Evolutionary conservation across 2,113 vertebrate genomes (phyloP).

Genomic region (Ptyas mucosa): DNA sequence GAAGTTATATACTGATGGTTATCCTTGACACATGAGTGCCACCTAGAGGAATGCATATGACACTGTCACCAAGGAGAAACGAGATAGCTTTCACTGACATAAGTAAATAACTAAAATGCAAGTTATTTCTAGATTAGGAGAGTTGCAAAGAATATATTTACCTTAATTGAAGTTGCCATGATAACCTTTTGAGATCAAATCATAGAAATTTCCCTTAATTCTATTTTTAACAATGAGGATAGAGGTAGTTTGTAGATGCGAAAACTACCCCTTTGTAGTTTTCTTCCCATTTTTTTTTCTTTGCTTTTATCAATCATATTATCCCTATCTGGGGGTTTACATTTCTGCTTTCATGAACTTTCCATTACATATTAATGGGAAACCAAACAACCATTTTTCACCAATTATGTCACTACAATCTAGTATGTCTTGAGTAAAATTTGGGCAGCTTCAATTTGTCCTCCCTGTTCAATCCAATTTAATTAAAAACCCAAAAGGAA

Average conservation of each 20-base stretch:
- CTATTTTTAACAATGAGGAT: not conserved
- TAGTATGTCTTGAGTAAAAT: not conserved
- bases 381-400: not conserved
- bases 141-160: not conserved
- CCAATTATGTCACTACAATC: not conserved
- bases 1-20: not conserved
- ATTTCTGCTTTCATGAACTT: not conserved
- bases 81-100: not conserved
- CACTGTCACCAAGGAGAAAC: conserved; percentile 26
- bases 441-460: not conserved
- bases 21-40: conserved; percentile 63
- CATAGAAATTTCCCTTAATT: not conserved
- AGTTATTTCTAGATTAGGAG: not conserved
- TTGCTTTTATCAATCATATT: not conserved
- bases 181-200: not conserved
- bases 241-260: too few relatives aligned
- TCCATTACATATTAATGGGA: not conserved
- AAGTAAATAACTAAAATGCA: not conserved
- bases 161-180: not conserved
- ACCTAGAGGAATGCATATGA: conserved; percentile 57
- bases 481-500: not conserved
- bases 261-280: not conserved
- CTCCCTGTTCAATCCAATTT: not conserved
- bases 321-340: not conserved
- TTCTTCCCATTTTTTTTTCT: not conserved